Base-by-base conservation (phyloP, 2,888 invertebrate species). In the Sphinx pinastri region DNA sequence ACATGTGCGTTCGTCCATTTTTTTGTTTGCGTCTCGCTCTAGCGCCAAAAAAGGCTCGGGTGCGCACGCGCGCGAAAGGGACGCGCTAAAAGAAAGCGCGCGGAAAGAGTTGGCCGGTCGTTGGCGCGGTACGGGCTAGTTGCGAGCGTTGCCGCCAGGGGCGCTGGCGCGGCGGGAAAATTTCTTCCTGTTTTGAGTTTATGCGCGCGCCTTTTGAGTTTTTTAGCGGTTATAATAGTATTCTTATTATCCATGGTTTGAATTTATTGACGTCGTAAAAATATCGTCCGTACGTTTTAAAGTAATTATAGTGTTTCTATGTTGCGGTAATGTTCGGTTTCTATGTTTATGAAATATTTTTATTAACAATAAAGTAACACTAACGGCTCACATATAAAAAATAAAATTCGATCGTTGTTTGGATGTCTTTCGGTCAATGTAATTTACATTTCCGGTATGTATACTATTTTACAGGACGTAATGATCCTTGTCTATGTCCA, bases 1-100 rank as follows among this genome's bases (percentile, higher is more conserved):
- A 93, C 93, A 93, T 93, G 92, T 93, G 92, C 90, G 91, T 91
- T 88, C 88, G 82, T 85, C 88, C 88, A 91, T 92, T 93, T 94
- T 93, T 93, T 91, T 89, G 77, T 77, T 77, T 75, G 87, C 76
- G 74, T 93, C 93, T 84, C 88, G 79, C 77, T 93, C 92, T 82
- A 80, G 85, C 88, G 84, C 89, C 91, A 83, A 92, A 92, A 92
- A 89, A 82, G 87, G 84, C 75, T 74, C 74, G 71, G 76, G 75
- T 75, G 68, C 57, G 73, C 71, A 13, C 71, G 67, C 13, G 92
- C 73, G 77, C 47, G 90, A 92, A 72, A 72, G 89, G 79, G 93
- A 92, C 71, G 76, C 88, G 73, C 54, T 82, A 86, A 90, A 92
- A 93, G 91, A 93, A 92, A 92, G 91, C 88, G 86, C 85, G 85